Conservation (phyloP, 2,888 invertebrate species). For the Camponotus fellah region DNA sequence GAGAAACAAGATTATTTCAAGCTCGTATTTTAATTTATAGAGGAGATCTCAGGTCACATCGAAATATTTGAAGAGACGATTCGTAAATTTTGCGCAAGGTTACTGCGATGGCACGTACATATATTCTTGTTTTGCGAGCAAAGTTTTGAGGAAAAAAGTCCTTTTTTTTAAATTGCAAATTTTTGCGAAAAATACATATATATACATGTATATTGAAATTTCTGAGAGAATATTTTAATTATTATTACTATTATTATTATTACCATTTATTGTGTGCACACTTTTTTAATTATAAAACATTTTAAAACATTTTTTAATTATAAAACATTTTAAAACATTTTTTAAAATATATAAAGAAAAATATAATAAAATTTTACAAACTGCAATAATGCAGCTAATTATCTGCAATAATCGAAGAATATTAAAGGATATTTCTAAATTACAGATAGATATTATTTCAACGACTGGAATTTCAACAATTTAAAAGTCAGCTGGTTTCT, state of each 20-base stretch:
- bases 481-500: slow-evolving; percentile 47
- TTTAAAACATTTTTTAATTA: not conserved
- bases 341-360: not conserved
- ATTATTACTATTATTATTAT: not conserved
- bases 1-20: slow-evolving; percentile 41
- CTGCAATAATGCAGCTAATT: not conserved
- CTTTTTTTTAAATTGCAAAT: not conserved
- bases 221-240: not conserved
- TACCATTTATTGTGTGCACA: no score
- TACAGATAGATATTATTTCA: slow-evolving; percentile 34
- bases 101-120: not conserved
- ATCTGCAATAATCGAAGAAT: not conserved
- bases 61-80: slow-evolving; percentile 13
- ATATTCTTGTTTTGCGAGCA: not conserved
- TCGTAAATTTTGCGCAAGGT: slow-evolving; percentile 23
- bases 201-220: not conserved
- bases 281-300: slow-evolving; percentile 7
- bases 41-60: not conserved
- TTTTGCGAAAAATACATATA: not conserved
- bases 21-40: slow-evolving; percentile 25
- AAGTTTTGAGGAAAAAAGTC: not conserved
- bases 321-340: not conserved
- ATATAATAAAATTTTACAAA: not conserved
- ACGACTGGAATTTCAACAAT: slow-evolving; percentile 34
- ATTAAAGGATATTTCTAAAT: slow-evolving; percentile 11